phyloP scores from a whole-genome alignment of 1,140 invertebrate genomes.

The Battus philenor region DNA sequence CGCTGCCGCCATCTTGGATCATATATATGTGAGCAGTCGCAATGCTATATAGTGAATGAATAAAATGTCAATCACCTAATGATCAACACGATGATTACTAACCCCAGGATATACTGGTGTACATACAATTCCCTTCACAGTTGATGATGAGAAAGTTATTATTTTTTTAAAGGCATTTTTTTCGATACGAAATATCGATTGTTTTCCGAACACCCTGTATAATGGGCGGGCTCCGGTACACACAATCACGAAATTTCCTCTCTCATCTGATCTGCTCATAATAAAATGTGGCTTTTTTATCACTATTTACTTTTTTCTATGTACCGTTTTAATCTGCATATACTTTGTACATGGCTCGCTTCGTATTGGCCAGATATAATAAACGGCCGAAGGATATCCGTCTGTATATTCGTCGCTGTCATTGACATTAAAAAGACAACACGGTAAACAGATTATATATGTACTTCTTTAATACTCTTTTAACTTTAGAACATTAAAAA shows the following conservation, averaged over 20 bases:
- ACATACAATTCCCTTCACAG: too few species aligned
- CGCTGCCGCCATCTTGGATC: too few species aligned
- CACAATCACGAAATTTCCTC: slow-evolving; percentile 43
- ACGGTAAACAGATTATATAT: background rate
- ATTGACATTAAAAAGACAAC: slow-evolving; percentile 1
- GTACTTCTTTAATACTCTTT: too few species aligned
- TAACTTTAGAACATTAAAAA: too few species aligned
- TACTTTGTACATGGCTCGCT: slow-evolving; percentile 33
- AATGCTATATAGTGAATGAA: too few species aligned
- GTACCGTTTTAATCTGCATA: slow-evolving; percentile 48
- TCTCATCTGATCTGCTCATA: slow-evolving; percentile 66
- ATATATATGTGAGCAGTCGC: too few species aligned
- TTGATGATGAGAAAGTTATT: too few species aligned
- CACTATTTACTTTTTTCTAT: slow-evolving; percentile 73
- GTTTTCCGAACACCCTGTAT: slow-evolving; percentile 39
- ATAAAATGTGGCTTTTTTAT: slow-evolving; percentile 73
- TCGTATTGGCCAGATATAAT: slow-evolving; percentile 34
- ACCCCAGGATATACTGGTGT: too few species aligned
- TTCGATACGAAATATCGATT: too few species aligned
- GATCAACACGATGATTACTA: too few species aligned
- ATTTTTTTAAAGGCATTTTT: too few species aligned
- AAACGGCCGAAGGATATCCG: slow-evolving; percentile 19
- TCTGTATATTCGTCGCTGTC: slow-evolving; percentile 22
- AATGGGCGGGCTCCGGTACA: slow-evolving; percentile 34
- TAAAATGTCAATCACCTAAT: too few species aligned